Evolutionary conservation across 37 sponge, comb jelly and placozoan species (phyloP).

Genomic region (Diacarnus erythraeanus): DNA sequence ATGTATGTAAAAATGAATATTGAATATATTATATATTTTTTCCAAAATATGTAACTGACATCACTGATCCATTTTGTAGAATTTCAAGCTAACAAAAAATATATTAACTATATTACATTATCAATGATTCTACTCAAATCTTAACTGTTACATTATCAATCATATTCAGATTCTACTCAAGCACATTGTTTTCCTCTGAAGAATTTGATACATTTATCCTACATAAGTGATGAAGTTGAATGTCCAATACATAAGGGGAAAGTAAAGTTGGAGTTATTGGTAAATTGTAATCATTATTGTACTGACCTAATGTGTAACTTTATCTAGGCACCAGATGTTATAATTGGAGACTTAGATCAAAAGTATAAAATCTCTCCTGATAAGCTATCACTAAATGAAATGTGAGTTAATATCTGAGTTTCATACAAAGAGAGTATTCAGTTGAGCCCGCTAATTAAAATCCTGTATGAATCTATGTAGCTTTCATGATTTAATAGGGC

Average conservation of each 20-base stretch:
- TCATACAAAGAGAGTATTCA: no score
- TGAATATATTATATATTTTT: no score
- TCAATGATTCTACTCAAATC: no score
- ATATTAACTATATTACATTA: no score
- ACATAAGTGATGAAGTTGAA: constrained; percentile 5
- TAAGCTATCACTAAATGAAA: constrained; percentile 38
- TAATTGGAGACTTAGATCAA: constrained; percentile 59
- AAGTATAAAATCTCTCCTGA: constrained; percentile 22
- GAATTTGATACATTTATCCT: constrained; percentile 2
- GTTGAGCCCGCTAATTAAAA: no score
- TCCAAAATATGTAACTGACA: no score
- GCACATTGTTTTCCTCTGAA: constrained; percentile 41
- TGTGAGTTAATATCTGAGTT: constrained; percentile 10
- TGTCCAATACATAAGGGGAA: constrained; percentile 53
- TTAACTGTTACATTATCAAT: not conserved
- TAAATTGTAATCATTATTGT: no score
- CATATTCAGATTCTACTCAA: not conserved
- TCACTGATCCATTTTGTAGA: no score
- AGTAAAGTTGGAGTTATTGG: constrained; percentile 59
- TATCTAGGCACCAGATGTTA: constrained; percentile 64
- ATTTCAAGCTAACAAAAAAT: no score
- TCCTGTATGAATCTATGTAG: no score
- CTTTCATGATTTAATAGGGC: no score
- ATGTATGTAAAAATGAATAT: no score
- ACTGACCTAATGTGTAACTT: not conserved